Evolutionary conservation across 2,113 vertebrate genomes (phyloP), one percentile per base, ranked within the genome.

Genomic region (Misgurnus anguillicaudatus): DNA sequence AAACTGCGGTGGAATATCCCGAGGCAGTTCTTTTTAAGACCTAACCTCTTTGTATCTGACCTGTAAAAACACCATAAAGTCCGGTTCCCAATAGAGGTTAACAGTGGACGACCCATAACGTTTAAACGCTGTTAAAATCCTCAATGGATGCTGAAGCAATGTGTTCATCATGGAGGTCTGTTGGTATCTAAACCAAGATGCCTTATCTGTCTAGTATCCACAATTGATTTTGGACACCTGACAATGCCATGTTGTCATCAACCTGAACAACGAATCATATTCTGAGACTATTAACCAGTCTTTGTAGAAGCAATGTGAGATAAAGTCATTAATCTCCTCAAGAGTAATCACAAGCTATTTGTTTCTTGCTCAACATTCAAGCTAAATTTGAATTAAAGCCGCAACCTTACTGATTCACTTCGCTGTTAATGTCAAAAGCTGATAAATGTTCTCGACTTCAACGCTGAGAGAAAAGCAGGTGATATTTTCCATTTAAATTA

Each of bases 361-460:
- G 77, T 80, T 64, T 36, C 17, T 78, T 80, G 75, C 55, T 63
- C 72, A 58, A 24, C 36, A 69, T 72, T 84, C 67, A 67, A 17
- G 58, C 84, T 87, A 87, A 85, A 85, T 86, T 87, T 84, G 82
- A 88, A 88, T 88, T 86, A 87, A 85, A 74, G 53, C 21, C 42
- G 16, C 31, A 73, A 41, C 47, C 48, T 51, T 58, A 67, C 70
- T 31, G 38, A 77, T 38, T 75, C 42, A 71, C 76, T 81, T 9
- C 62, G 61, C 68, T 74, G 63, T 67, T 69, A 13, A 4, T 72
- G 67, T 72, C 51, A 4, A 84, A 72, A n/a, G 42, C 70, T 58
- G 11, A 77, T 75, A 76, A 83, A 53, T 77, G 77, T 62, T 48
- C 62, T 61, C 2, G 62, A 48, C 65, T 76, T 67, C 65, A 62